phyloP scores from a whole-genome alignment of 2,888 invertebrate genomes.

The Sphecodes monilicornis region DNA sequence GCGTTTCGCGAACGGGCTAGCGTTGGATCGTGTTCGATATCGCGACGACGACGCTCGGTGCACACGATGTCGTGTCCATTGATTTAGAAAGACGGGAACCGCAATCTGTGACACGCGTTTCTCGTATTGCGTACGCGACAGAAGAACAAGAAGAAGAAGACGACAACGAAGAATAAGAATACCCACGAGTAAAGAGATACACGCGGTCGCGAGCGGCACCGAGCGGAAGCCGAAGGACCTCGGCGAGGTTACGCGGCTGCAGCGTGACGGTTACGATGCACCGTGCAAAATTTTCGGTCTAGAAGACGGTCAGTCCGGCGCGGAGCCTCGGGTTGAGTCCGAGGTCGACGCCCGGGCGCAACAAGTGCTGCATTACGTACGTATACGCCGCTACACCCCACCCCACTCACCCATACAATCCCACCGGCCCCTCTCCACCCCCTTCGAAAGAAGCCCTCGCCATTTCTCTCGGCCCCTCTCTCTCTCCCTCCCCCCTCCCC shows the following conservation, averaged over 20 bases:
- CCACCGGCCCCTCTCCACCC: conserved; percentile 57
- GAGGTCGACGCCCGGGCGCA: conserved; percentile 84
- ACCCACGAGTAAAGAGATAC: not conserved
- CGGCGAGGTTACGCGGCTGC: conserved; percentile 61
- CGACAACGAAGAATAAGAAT: not conserved
- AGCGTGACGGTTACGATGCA: conserved; percentile 11
- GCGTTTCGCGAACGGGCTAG: not conserved
- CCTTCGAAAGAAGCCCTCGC: conserved; percentile 43
- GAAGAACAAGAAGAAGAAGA: conserved; percentile 5
- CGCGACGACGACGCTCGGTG: not conserved
- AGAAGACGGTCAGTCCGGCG: conserved; percentile 65
- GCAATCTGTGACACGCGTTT: not conserved
- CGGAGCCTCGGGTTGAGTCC: conserved; percentile 78
- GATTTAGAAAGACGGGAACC: not conserved
- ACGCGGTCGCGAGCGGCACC: not conserved
- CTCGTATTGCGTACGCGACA: not conserved
- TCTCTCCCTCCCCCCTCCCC: conserved; percentile 27
- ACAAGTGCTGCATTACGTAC: conserved; percentile 83
- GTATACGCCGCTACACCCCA: conserved; percentile 75
- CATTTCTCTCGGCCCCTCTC: conserved; percentile 44
- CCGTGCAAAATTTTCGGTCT: conserved; percentile 71
- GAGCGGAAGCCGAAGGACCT: conserved; percentile 66
- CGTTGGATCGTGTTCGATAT: no score
- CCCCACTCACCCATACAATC: conserved; percentile 59
- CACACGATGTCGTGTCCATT: not conserved